These are phyloP conservation scores for Atrichornis clamosus DNA, from an alignment of 2,113 vertebrate species.

Conservation along the genomic window DNA sequence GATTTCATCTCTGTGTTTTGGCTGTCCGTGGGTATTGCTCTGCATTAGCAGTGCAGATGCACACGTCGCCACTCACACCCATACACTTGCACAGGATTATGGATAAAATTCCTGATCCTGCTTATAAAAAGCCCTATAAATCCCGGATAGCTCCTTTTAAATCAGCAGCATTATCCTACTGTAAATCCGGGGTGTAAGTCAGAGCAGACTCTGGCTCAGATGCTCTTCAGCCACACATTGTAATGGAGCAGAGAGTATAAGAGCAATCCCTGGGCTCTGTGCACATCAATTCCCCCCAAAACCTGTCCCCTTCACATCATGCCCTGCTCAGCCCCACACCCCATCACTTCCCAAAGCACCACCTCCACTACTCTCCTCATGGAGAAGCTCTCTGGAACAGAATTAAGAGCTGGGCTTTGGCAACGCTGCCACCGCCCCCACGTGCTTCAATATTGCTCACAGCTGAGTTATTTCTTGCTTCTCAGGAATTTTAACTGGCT, in stretches of 20 bases:
- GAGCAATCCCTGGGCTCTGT: background rate
- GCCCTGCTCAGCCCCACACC: background rate
- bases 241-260: background rate
- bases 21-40: background rate
- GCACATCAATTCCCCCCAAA: background rate
- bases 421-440: background rate
- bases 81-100: background rate
- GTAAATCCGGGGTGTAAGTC: background rate
- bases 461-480: constrained; percentile 56
- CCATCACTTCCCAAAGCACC: background rate
- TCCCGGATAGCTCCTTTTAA: background rate
- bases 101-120: background rate
- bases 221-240: background rate
- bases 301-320: background rate
- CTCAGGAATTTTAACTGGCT: constrained; percentile 42
- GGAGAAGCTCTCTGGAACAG: background rate
- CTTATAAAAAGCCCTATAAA: constrained; percentile 31
- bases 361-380: background rate
- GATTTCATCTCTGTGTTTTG: fast-evolving
- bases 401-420: background rate
- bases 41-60: background rate
- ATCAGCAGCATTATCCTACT: background rate
- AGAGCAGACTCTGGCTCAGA: background rate
- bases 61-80: background rate
- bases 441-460: constrained; percentile 32